Evolutionary conservation across 2,888 invertebrate species (phyloP).

Genomic region (Pterostichus niger): DNA sequence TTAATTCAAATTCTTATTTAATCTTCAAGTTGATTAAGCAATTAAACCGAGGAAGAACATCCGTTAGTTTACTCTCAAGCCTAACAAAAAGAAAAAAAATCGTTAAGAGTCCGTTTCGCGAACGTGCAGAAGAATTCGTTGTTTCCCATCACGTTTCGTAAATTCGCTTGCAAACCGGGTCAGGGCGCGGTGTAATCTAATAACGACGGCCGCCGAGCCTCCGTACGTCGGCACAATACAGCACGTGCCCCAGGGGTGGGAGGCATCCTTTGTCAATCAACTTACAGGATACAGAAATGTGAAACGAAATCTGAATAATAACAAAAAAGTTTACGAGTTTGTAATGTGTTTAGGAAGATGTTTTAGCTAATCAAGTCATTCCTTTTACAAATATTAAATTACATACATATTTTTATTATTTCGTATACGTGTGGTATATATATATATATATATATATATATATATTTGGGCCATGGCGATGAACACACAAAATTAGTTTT

Average conservation of each 20-base stretch:
- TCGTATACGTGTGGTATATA: too few relatives aligned
- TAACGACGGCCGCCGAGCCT: conserved; percentile 26
- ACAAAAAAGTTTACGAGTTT: neutral
- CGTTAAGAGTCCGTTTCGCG: conserved; percentile 13
- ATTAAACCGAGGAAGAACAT: conserved; percentile 14
- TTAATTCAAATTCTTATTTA: conserved; percentile 12
- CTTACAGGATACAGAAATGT: conserved; percentile 10
- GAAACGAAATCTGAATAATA: conserved; percentile 20
- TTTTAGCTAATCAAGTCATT: too few relatives aligned
- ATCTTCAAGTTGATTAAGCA: conserved; percentile 16
- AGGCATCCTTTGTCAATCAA: conserved; percentile 31
- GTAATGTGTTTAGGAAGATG: too few relatives aligned
- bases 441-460: too few relatives aligned
- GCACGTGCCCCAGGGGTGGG: conserved; percentile 7
- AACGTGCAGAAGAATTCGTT: conserved; percentile 36
- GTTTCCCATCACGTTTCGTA: conserved; percentile 28
- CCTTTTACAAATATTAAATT: neutral
- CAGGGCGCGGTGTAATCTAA: conserved; percentile 44
- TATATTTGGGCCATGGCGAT: too few relatives aligned
- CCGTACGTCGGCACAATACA: conserved; percentile 5
- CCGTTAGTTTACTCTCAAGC: neutral
- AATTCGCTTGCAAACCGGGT: conserved; percentile 49
- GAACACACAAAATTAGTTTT: too few relatives aligned
- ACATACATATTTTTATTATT: too few relatives aligned
- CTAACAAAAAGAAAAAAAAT: conserved; percentile 16